Conservation (phyloP, 2,888 invertebrate genomes). For the Unio pictorum region DNA sequence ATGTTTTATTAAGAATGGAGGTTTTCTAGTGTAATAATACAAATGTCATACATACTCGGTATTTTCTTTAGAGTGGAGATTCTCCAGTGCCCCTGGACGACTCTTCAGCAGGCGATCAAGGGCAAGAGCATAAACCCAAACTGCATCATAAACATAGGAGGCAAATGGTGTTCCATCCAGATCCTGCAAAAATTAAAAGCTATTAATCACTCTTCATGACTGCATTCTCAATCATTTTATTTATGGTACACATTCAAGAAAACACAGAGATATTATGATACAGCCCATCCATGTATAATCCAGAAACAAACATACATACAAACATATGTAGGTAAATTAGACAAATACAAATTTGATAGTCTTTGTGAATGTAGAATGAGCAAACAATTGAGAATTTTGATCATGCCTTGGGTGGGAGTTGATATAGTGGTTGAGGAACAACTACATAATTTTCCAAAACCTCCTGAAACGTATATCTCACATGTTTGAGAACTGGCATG, state of each 20-base stretch:
- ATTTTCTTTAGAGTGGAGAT: constrained; percentile 54
- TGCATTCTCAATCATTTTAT: neutral
- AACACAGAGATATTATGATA: neutral
- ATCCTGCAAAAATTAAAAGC: constrained; percentile 23
- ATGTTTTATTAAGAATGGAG: too few species aligned
- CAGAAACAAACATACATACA: neutral
- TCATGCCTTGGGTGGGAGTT: too few species aligned
- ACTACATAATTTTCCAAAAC: too few species aligned
- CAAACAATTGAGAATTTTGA: too few species aligned
- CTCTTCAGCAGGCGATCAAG: constrained; percentile 78
- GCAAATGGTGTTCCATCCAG: constrained; percentile 78
- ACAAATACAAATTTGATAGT: neutral
- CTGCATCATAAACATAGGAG: constrained; percentile 86
- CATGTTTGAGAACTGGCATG: too few species aligned
- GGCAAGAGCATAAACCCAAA: constrained; percentile 85
- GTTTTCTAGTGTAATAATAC: too few species aligned
- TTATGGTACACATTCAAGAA: neutral
- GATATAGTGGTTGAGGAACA: too few species aligned
- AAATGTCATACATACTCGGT: constrained; percentile 44
- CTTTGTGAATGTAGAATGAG: too few species aligned
- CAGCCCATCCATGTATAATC: neutral
- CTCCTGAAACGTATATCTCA: too few species aligned
- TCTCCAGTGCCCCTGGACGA: constrained; percentile 72
- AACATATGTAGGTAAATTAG: neutral
- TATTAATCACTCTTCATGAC: neutral